These are phyloP conservation scores for Thysanoteuthis rhombus DNA, from an alignment of 2,888 invertebrate species.

Conservation along the genomic window DNA sequence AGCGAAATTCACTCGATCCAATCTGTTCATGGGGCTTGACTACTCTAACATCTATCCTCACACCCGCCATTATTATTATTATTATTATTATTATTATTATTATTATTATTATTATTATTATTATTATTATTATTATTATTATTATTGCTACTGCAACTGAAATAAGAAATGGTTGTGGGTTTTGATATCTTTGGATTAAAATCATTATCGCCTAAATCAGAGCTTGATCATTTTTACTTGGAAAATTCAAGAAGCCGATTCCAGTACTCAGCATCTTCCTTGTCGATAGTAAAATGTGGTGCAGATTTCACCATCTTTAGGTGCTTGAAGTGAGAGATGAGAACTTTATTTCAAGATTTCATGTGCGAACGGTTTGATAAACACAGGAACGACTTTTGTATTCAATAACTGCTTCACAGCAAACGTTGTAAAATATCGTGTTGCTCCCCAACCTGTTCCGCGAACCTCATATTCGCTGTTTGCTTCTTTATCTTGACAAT, in stretches of 20 bases:
- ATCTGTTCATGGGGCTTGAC: too few species aligned
- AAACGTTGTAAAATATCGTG: background rate
- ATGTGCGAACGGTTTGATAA: background rate
- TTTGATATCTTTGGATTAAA: background rate
- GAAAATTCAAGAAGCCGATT: background rate
- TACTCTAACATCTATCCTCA: too few species aligned
- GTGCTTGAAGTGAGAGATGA: background rate
- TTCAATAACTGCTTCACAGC: too few species aligned
- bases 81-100: too few species aligned
- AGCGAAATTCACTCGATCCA: too few species aligned
- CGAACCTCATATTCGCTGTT: background rate
- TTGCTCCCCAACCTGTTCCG: too few species aligned
- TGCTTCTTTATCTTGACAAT: too few species aligned
- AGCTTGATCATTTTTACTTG: background rate
- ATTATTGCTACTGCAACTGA: too few species aligned
- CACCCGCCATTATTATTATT: too few species aligned
- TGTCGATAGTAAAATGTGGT: background rate
- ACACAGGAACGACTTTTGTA: too few species aligned
- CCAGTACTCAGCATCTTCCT: background rate
- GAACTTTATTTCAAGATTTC: background rate
- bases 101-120: too few species aligned
- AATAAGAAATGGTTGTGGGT: background rate
- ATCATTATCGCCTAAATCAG: background rate
- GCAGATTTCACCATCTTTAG: background rate
- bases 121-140: too few species aligned